Percentiles rank a stretch among this genome's conserved stretches.
These are phyloP conservation scores for Chloropsis cyanopogon DNA, from an alignment of 2,113 vertebrate species.

Conservation along the genomic window DNA sequence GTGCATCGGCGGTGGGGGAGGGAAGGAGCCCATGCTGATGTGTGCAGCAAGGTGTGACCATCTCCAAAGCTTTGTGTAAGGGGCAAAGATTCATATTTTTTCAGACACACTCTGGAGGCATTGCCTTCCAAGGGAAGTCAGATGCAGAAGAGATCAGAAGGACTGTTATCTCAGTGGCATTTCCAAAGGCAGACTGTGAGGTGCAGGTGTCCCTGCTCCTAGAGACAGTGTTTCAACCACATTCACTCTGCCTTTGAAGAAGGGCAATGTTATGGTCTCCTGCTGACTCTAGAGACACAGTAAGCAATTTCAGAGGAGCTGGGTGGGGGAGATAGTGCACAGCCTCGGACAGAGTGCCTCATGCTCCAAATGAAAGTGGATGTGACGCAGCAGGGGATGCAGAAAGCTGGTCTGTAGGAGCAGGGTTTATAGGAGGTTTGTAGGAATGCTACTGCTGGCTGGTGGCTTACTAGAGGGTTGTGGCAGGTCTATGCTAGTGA, in stretches of 20 bases:
- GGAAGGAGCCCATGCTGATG: neutral
- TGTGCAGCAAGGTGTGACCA: neutral
- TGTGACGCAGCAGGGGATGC: neutral
- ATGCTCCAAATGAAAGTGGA: neutral
- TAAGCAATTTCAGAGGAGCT: neutral
- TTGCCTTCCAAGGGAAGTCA: neutral
- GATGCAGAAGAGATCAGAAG: slow-evolving; percentile 3
- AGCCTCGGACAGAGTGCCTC: neutral
- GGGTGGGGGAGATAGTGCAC: neutral
- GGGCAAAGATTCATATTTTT: neutral
- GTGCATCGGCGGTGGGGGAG: neutral
- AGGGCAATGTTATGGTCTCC: neutral
- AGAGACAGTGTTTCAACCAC: neutral
- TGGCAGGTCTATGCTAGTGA: neutral
- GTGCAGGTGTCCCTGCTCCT: neutral
- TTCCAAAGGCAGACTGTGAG: neutral
- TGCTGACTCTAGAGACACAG: neutral
- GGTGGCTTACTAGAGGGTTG: neutral
- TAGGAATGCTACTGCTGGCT: neutral
- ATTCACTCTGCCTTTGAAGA: neutral
- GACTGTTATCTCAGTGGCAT: slow-evolving; percentile 17
- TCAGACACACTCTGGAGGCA: neutral
- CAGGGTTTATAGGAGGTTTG: neutral
- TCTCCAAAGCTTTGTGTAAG: neutral
- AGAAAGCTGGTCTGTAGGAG: neutral